Percentiles rank a stretch among this genome's conserved stretches.
Evolutionary conservation across 2,888 invertebrate genomes (phyloP).

Genomic region (Dromius quadrimaculatus): DNA sequence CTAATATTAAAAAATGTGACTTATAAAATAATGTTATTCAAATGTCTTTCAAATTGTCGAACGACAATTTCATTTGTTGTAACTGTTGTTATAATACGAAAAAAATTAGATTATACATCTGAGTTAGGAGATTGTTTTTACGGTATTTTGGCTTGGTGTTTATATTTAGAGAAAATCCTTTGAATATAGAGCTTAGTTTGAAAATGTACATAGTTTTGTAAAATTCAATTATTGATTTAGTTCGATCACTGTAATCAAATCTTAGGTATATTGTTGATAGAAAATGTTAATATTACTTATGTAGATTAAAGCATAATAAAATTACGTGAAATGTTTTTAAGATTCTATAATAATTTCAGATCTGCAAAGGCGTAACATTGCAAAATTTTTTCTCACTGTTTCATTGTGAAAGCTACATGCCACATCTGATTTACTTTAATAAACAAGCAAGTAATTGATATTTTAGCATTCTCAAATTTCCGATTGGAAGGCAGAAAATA

Average conservation of each 20-base stretch:
- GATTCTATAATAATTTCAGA: slow-evolving; percentile 48
- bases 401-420: too few species aligned
- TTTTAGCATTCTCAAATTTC: too few species aligned
- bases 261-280: slow-evolving; percentile 56
- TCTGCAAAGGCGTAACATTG: too few species aligned
- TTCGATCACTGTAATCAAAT: slow-evolving; percentile 41
- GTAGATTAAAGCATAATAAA: slow-evolving; percentile 60
- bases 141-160: not conserved
- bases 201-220: slow-evolving; percentile 45
- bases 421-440: too few species aligned
- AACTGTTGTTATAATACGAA: not conserved
- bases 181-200: slow-evolving; percentile 18
- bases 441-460: too few species aligned
- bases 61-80: slow-evolving; percentile 8
- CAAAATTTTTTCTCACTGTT: too few species aligned
- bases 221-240: slow-evolving; percentile 39
- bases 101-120: not conserved
- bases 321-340: slow-evolving; percentile 57
- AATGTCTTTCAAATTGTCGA: slow-evolving; percentile 35
- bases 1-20: slow-evolving; percentile 34
- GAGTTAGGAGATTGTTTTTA: not conserved
- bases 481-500: too few species aligned
- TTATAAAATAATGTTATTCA: slow-evolving; percentile 36
- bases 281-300: slow-evolving; percentile 58
- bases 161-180: not conserved